Percentiles rank a stretch among this genome's conserved stretches.
Conservation (phyloP, 1,140 invertebrate species). For the Macrostomum lignano region DNA sequence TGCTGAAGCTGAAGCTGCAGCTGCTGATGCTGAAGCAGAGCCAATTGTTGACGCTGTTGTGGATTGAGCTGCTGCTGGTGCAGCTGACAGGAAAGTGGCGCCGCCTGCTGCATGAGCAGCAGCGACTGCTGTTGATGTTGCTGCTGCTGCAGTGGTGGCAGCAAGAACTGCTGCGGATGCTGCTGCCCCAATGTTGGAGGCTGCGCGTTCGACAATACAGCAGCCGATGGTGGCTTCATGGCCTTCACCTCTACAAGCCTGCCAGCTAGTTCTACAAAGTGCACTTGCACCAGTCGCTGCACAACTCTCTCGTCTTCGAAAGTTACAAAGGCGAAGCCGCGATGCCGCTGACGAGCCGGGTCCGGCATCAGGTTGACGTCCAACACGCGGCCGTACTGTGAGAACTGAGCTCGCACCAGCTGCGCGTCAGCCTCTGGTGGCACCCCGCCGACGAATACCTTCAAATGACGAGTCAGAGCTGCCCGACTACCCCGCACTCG, state of each 20-base stretch:
- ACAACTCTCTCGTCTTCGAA: conserved; percentile 5
- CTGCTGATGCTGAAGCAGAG: too few species aligned
- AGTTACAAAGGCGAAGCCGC: conserved; percentile 7
- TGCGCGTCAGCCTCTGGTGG: background rate
- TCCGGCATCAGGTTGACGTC: conserved; percentile 5
- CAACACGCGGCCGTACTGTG: conserved; percentile 6
- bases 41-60: too few species aligned
- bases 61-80: too few species aligned
- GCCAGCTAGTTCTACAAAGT: conserved; percentile 3
- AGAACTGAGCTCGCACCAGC: conserved; percentile 3
- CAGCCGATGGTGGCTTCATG: conserved; percentile 6
- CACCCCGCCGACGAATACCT: conserved; percentile 7
- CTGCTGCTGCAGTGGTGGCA: too few species aligned
- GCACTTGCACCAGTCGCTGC: background rate
- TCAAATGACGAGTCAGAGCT: conserved; percentile 1
- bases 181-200: too few species aligned
- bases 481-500: conserved; percentile 5
- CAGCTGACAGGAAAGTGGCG: too few species aligned
- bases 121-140: too few species aligned
- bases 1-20: too few species aligned
- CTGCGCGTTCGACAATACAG: too few species aligned
- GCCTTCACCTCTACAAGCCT: conserved; percentile 6
- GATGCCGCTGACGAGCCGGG: conserved; percentile 3
- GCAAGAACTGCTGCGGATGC: too few species aligned
- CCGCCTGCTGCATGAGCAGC: too few species aligned